Conservation (phyloP, 2,888 invertebrate genomes). For the Charanyca ferruginea region DNA sequence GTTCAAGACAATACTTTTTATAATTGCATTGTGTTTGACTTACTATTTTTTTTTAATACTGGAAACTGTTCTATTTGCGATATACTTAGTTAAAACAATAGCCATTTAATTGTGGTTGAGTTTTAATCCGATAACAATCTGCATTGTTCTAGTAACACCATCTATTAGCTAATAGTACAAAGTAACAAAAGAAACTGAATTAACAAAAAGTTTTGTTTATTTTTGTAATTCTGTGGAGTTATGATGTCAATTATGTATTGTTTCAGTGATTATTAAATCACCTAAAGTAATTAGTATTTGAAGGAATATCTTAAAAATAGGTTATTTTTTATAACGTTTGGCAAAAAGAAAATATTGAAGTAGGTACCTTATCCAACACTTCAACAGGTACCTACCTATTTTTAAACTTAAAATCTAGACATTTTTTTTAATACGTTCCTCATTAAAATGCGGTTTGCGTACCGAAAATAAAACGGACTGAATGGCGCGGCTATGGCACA, state of each 20-base stretch:
- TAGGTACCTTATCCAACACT: background rate
- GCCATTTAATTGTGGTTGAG: slow-evolving; percentile 34
- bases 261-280: background rate
- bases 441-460: slow-evolving; percentile 86
- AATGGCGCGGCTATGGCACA: slow-evolving; percentile 76
- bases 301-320: background rate
- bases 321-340: background rate
- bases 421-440: slow-evolving; percentile 63
- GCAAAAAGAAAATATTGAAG: background rate
- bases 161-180: slow-evolving; percentile 61
- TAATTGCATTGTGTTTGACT: slow-evolving; percentile 47
- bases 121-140: slow-evolving; percentile 54
- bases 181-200: slow-evolving; percentile 15
- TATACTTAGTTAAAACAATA: slow-evolving; percentile 44
- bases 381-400: slow-evolving; percentile 64
- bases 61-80: slow-evolving; percentile 27
- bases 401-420: slow-evolving; percentile 40
- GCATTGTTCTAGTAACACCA: slow-evolving; percentile 65
- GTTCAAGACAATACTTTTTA: slow-evolving; percentile 30
- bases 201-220: slow-evolving; percentile 28
- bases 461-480: slow-evolving; percentile 80
- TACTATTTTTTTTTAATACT: slow-evolving; percentile 31
- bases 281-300: background rate
- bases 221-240: slow-evolving; percentile 10
- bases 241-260: background rate